Percentiles rank a stretch among this genome's conserved stretches.
These are phyloP conservation scores for Hermaeophaga mercurialis DNA, from an alignment of 2,888 invertebrate genomes.

Conservation along the genomic window DNA sequence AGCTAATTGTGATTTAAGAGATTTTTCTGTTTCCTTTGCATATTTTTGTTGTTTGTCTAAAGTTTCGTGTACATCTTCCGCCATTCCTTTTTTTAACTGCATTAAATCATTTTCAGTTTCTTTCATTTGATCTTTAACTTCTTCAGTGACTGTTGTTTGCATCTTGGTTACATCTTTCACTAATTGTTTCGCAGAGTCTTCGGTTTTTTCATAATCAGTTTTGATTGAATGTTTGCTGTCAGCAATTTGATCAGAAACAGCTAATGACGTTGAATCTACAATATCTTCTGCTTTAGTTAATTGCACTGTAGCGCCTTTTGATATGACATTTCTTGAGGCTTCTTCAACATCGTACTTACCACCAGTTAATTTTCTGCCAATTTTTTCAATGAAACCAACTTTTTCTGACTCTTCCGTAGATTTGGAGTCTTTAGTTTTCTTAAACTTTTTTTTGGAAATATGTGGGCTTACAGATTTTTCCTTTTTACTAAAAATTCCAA, in stretches of 20 bases:
- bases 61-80: too few species aligned
- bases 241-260: constrained; percentile 9
- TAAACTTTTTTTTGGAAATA: constrained; percentile 37
- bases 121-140: constrained; percentile 18
- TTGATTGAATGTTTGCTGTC: constrained; percentile 30
- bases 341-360: constrained; percentile 27
- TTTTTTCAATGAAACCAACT: constrained; percentile 37
- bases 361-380: constrained; percentile 39
- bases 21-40: constrained; percentile 3
- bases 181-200: constrained; percentile 21
- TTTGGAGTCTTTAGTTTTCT: constrained; percentile 40
- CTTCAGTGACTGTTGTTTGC: constrained; percentile 8
- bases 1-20: neutral
- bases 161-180: neutral
- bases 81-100: neutral
- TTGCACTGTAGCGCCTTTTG: neutral
- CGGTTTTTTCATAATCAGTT: constrained; percentile 17
- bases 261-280: neutral
- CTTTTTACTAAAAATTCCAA: constrained; percentile 44
- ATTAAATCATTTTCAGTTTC: constrained; percentile 2
- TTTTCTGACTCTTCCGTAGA: constrained; percentile 32
- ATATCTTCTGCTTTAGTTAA: constrained; percentile 14
- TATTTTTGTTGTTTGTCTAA: constrained; percentile 5
- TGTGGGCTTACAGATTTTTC: constrained; percentile 40
- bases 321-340: constrained; percentile 17